Evolutionary conservation across 2,113 vertebrate species (phyloP).

Genomic region (Regulus satrapa): DNA sequence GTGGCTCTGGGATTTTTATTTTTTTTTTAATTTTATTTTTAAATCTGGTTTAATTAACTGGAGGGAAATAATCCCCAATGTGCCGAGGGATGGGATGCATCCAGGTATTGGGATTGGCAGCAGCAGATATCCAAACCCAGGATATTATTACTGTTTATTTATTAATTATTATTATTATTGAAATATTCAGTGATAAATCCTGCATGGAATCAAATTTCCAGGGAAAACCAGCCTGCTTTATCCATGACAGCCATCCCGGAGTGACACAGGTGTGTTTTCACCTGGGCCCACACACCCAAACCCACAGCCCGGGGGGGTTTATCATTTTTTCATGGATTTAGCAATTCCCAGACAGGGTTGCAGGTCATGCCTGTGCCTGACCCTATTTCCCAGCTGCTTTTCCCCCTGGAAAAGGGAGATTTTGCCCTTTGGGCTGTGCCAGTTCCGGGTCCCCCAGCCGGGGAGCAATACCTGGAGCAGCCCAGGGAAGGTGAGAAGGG

Average conservation of each 20-base stretch:
- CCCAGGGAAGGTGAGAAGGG: background rate
- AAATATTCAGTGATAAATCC: background rate
- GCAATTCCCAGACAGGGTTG: rapidly evolving
- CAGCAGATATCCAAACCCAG: too few relatives aligned
- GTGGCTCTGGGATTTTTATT: too few relatives aligned
- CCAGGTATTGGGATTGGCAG: rapidly evolving
- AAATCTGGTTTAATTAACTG: background rate
- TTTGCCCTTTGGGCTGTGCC: background rate
- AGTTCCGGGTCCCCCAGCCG: rapidly evolving
- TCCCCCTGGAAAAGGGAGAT: background rate
- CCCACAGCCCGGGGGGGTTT: rapidly evolving
- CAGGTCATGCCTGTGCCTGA: background rate
- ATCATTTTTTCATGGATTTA: rapidly evolving
- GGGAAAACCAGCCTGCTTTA: rapidly evolving
- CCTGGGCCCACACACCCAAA: rapidly evolving
- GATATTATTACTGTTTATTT: too few relatives aligned
- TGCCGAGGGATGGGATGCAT: background rate
- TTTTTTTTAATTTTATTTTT: too few relatives aligned
- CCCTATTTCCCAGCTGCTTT: background rate
- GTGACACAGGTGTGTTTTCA: background rate
- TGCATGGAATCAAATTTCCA: rapidly evolving
- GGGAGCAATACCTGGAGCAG: conserved; percentile 18
- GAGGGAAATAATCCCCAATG: background rate
- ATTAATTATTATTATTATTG: too few relatives aligned
- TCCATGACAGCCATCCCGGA: rapidly evolving